A percentile compares a stretch with the other conserved stretches of the same genome.
These are phyloP conservation scores for Meandrusa payeni DNA, from an alignment of 2,888 invertebrate genomes.

Conservation along the genomic window DNA sequence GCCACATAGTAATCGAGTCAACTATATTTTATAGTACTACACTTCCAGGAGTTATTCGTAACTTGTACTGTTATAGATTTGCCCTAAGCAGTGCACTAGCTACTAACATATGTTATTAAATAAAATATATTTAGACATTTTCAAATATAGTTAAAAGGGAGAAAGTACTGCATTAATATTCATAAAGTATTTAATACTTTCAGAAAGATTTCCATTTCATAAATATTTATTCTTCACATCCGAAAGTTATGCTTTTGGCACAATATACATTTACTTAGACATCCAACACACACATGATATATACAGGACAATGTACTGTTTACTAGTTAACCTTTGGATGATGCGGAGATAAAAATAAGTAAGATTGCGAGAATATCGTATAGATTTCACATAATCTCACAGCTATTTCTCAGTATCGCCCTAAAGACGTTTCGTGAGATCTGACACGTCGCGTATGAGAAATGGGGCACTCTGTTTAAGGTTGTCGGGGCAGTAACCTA, in stretches of 20 bases:
- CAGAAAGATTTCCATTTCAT: conserved; percentile 22
- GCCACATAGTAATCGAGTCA: too few species aligned
- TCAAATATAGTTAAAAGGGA: conserved; percentile 9
- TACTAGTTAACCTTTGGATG: too few species aligned
- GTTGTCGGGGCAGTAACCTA: conserved; percentile 52
- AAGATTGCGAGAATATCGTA: conserved; percentile 44
- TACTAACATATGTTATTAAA: too few species aligned
- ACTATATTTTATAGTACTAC: too few species aligned
- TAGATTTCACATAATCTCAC: conserved; percentile 28
- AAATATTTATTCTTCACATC: conserved; percentile 19
- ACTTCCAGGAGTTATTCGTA: too few species aligned
- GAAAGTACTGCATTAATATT: conserved; percentile 22
- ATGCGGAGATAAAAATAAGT: too few species aligned
- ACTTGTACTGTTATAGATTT: too few species aligned
- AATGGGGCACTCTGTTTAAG: conserved; percentile 49
- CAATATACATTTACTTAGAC: too few species aligned
- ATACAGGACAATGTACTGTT: too few species aligned
- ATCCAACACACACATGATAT: too few species aligned
- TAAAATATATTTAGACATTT: conserved; percentile 9
- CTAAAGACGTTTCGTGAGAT: conserved; percentile 31
- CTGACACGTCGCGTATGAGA: conserved; percentile 36
- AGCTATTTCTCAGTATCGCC: conserved; percentile 28
- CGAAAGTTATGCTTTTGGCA: conserved; percentile 11
- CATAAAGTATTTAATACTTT: conserved; percentile 23
- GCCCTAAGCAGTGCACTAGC: too few species aligned